Evolutionary conservation across 1,140 invertebrate species (phyloP).

Genomic region (Brachionus manjavacas): DNA sequence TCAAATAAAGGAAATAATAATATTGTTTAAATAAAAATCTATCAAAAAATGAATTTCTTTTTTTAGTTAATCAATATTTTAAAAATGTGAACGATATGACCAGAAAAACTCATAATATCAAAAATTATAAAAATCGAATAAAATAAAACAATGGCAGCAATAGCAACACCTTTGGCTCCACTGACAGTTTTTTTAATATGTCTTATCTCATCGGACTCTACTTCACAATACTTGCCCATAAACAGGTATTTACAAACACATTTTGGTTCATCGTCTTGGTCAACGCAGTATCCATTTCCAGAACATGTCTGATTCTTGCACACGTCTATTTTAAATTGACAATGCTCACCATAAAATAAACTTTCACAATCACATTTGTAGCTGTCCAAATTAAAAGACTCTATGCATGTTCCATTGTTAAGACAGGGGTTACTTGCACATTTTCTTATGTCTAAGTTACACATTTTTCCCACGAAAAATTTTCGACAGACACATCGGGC

Average conservation of each 20-base stretch:
- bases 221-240: constrained; percentile 16
- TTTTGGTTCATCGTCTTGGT: not conserved
- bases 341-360: not conserved
- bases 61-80: not conserved
- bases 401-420: not conserved
- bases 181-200: not conserved
- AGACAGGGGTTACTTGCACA: constrained; percentile 13
- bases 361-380: not conserved
- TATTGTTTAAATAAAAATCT: not conserved
- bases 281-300: constrained; percentile 17
- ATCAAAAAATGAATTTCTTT: not conserved
- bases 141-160: not conserved
- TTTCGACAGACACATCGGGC: constrained; percentile 15
- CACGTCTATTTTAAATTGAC: constrained; percentile 6
- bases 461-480: not conserved
- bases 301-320: not conserved
- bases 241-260: constrained; percentile 12
- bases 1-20: not conserved
- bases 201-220: constrained; percentile 13
- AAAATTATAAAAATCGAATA: not conserved
- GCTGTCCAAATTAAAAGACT: not conserved
- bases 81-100: not conserved
- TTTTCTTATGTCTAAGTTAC: not conserved
- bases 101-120: not conserved
- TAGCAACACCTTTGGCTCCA: not conserved